Conservation (phyloP, 2,113 vertebrate species). For the Alethe diademata region DNA sequence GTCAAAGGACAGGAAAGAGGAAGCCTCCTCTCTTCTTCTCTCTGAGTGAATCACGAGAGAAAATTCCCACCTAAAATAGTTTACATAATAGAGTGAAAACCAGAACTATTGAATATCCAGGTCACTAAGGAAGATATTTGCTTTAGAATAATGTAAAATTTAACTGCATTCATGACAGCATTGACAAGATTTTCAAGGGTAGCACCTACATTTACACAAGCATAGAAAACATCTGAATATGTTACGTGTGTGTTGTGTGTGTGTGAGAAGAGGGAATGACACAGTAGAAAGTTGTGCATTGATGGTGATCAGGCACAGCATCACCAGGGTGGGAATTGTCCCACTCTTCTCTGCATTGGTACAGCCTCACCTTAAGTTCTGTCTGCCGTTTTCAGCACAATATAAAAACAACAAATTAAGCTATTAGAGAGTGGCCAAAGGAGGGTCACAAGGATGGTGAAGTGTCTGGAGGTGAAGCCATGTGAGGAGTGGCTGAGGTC, state of each 20-base stretch:
- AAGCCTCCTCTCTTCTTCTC: background rate
- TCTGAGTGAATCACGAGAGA: background rate
- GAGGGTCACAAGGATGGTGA: background rate
- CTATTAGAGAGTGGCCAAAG: background rate
- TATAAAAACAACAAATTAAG: background rate
- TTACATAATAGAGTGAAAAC: background rate
- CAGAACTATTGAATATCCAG: background rate
- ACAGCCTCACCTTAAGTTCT: background rate
- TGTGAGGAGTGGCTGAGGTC: background rate
- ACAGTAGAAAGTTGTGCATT: background rate
- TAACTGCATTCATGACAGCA: background rate
- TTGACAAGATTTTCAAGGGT: background rate
- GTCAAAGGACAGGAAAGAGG: background rate
- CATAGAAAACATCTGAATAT: background rate
- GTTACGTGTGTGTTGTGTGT: background rate
- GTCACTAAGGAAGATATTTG: background rate
- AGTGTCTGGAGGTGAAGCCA: background rate
- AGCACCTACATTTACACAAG: background rate
- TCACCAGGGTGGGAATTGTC: fast-evolving
- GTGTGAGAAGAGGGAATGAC: background rate
- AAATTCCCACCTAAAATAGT: background rate
- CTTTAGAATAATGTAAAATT: background rate
- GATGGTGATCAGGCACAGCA: background rate
- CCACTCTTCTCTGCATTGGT: background rate
- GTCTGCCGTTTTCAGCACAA: fast-evolving